Base-by-base conservation (phyloP, 2,888 invertebrate genomes). In the Sclerodermus sp. region DNA sequence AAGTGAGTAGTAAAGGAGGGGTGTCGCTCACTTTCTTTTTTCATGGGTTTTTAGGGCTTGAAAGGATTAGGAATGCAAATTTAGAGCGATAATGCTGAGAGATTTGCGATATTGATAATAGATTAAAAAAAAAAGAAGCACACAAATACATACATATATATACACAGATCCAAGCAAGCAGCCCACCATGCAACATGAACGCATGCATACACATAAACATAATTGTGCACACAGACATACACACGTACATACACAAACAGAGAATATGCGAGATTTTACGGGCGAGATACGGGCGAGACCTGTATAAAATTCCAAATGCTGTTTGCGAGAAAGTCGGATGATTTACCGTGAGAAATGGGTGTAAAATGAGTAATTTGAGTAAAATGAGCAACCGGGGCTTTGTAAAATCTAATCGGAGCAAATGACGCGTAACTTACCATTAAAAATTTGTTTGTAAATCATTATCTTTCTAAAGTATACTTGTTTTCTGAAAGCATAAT, bases 381-480 rank as follows among this genome's bases (percentile, higher is more conserved):
- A 31, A 44, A 49, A 29, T 40, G 34, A 39, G n/a, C 52, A 41
- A 44, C 49, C 51, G 4, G 42, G 52, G 53, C 49, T 49, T 56
- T 55, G 51, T 53, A 52, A 49, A 30, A 53, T 53, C 59, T 41
- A 53, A 49, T 41, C 47, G 41, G 57, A 66, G 51, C 57, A 65
- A 65, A 60, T 64, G 66, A 56, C 54, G 53, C 57, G 68, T 57
- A 67, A 66, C 67, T 70, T 68, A 68, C 78, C 78, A 77, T 78
- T 78, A 78, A 79, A 77, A 80, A 79, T 80, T 81, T 77, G 81
- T 82, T 82, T 82, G 81, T 81, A 81, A 80, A 81, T 79, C 79
- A 80, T 80, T 81, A 80, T 78, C 81, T 80, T 79, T 80, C 80
- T 65, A 69, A 77, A 80, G 76, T 80, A 81, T 79, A 81, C 79